Base-by-base conservation (phyloP, 2,113 vertebrate genomes). In the Mohoua ochrocephala region DNA sequence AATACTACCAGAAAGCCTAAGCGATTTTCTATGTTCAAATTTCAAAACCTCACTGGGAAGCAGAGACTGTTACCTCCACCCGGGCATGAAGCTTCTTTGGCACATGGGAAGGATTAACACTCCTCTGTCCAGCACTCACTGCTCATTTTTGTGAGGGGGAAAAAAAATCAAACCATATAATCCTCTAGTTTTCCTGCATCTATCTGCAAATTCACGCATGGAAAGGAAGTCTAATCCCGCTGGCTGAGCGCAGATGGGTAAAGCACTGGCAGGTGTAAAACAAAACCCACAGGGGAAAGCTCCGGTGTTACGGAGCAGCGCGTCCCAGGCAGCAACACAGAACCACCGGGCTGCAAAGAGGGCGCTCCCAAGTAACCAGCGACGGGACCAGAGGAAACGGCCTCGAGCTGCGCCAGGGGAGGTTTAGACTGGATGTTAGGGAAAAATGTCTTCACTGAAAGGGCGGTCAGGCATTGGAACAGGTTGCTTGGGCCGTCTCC, bases 291-390 rank as follows among this genome's bases (percentile, higher is more conserved):
- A 5, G 27, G 59, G 33, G 2, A 31, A 37, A 54, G 39, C 11
- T 84, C 33, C 42, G 4, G 9, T 3, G 0, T 5, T 10, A 33
- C 0, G 2, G 41, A 56, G 8, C 54, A 49, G 20, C 19, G 2
- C 0, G 7, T 5, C 49, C 7, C 9, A 7, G 26, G 2, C 5
- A n/a, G 13, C 31, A 30, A 22, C 47, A 11, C 15, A 6, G 4
- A 3, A 4, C 6, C 15, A 22, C 10, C 4, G 3, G 24, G 16
- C 28, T 49, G 27, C 39, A 13, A 19, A 28, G 33, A 54, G 10
- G 7, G 11, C 5, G 45, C 52, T 67, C 35, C 44, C 44, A 5
- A 21, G 35, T 9, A 13, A 35, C 15, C 20, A 24, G 82, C 9
- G 18, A 10, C 42, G 24, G 61, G 35, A 26, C 1, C 50, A 13